Evolutionary conservation across 2,113 vertebrate genomes (phyloP), one percentile per base, ranked within the genome.

Genomic region (Meles meles): DNA sequence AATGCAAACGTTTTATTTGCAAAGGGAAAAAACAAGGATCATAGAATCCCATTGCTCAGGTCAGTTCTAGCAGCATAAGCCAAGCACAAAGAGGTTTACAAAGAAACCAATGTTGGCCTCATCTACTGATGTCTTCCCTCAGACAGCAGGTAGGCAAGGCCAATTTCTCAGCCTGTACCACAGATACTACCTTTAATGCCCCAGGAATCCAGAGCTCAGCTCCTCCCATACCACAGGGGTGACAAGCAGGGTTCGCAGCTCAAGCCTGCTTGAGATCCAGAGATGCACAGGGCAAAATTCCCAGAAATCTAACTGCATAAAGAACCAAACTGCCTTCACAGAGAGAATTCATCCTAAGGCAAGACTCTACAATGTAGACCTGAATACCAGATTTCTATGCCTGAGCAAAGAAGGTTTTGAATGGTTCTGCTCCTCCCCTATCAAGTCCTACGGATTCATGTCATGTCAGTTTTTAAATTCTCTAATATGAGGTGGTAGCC

Each of bases 1-100:
- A 98, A 98, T 98, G 96, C 57, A 49, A 98, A 98, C 98, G 93
- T 92, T 89, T 87, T 97, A 96, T 98, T 97, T 98, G 82, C 14
- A 96, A 88, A 95, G 27, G 90, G 52, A 57, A 96, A 39, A 94
- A 88, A 85, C 5, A 18, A 77, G 81, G 65, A 42, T 89, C 8
- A 2, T 44, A 25, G 76, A 80, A 44, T 85, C 49, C 76, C 27
- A 23, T 27, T 90, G 42, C 49, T 67, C 37, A 25, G 65, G 42
- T 29, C 87, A n/a, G n/a, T 80, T 93, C 63, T 27, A 77, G n/a
- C 11, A 55, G 3, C 13, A 3, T 4, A 37, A 92, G 52, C 92
- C 84, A 94, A 92, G 47, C 34, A 29, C 44, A 59, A 80, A 88
- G 47, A 86, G 42, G 49, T 55, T 69, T 93, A 57, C 39, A 47